Evolutionary conservation across 2,113 vertebrate genomes (phyloP), one percentile per base, ranked within the genome.

Genomic region (Nothoprocta pentlandii): DNA sequence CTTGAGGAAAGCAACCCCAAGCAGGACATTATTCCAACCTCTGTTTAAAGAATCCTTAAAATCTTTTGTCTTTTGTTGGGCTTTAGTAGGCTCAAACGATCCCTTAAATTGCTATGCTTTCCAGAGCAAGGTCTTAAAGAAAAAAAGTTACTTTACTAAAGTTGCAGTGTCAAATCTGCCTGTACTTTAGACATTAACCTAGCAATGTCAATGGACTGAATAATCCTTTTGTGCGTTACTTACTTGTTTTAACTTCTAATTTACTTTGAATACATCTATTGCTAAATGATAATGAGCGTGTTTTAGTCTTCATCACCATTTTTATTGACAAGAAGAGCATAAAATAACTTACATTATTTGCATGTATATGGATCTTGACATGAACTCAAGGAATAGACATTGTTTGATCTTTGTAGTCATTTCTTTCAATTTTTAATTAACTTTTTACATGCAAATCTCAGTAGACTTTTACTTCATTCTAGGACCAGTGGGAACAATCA

Each of bases 381-480:
- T 91, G 75, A 94, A 73, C 51, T 74, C 5, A 2, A 73, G 73
- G 51, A 90, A 77, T 54, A 94, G 75, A 28, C 47, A 22, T 75
- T 74, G 76, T 85, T 93, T 92, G 66, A 95, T 92, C 81, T 93
- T 46, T 83, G 13, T 39, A 64, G 39, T 58, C 1, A 67, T 80
- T 92, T 96, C 58, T 81, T 94, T 84, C 69, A 76, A 67, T 54
- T 82, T 90, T 58, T 90, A 95, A 93, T 95, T 94, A 91, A 86
- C 67, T 85, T 93, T 76, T 81, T 88, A 80, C 64, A 58, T 83
- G 11, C 12, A 74, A 64, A 12, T 96, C 78, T 96, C 89, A 41
- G 12, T 49, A 39, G 68, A 16, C 56, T 89, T 82, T 36, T 91
- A 22, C 77, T 93, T 83, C 59, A 62, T 66, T 47, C 28, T 92